Evolutionary conservation across 1,140 invertebrate species (phyloP).

Genomic region (Hesperophylax magnus): DNA sequence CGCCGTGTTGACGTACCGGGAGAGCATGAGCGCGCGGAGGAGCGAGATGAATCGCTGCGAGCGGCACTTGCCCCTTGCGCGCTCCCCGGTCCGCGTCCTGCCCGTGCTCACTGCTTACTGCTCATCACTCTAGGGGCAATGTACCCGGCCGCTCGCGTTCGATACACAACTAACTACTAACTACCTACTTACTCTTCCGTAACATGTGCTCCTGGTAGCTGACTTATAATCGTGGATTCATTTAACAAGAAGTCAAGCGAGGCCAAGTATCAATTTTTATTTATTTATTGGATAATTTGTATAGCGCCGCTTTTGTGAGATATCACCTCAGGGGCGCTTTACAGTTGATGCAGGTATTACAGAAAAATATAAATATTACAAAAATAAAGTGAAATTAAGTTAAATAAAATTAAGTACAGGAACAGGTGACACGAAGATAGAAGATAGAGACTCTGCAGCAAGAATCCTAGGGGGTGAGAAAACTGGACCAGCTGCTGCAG

Average conservation of each 20-base stretch:
- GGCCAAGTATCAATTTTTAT: too few relatives aligned
- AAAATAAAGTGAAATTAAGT: too few relatives aligned
- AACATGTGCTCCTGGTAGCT: conserved; percentile 28
- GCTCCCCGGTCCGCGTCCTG: neutral
- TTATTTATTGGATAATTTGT: too few relatives aligned
- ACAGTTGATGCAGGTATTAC: too few relatives aligned
- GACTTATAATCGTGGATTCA: neutral
- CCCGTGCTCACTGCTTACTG: neutral
- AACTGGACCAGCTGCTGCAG: too few relatives aligned
- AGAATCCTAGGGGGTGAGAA: too few relatives aligned
- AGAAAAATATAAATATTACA: too few relatives aligned
- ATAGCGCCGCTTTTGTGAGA: too few relatives aligned
- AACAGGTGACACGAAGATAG: too few relatives aligned
- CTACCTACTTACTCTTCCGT: conserved; percentile 23
- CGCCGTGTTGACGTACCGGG: conserved; percentile 8
- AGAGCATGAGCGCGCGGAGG: neutral
- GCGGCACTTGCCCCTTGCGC: neutral
- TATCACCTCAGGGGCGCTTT: too few relatives aligned
- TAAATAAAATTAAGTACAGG: too few relatives aligned
- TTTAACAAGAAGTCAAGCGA: conserved; percentile 1
- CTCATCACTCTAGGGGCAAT: conserved; percentile 7
- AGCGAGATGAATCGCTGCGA: conserved; percentile 11
- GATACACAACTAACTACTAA: neutral
- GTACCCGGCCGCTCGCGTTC: conserved; percentile 16
- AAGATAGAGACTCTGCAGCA: too few relatives aligned